Base-by-base conservation (phyloP, 2,113 vertebrate species). In the Sinocyclocheilus anshuiensis region DNA sequence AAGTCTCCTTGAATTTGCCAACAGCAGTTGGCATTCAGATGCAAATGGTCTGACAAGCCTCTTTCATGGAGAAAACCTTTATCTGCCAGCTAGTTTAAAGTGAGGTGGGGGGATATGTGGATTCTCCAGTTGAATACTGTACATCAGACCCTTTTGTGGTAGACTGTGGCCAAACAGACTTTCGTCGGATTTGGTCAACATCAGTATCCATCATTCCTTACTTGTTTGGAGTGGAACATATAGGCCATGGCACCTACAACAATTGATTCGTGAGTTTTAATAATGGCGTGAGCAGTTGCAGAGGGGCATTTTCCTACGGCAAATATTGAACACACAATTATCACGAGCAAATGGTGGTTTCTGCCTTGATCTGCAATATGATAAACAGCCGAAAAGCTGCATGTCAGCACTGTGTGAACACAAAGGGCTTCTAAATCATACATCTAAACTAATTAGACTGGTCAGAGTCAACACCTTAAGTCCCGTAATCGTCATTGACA, bases 11-110 rank as follows among this genome's bases (percentile, higher is more conserved):
- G 92, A 94, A 94, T 93, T 93, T 93, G 93, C 91, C 89, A 93
- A 94, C 92, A 94, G 94, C 93, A 93, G 93, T 93, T 92, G 85
- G 81, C 63, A 94, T 95, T 95, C 91, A 95, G 89, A 95, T 95
- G 94, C 91, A 89, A 95, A 95, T 95, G 90, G 88, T 88, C 90
- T 69, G 91, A 88, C 91, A 91, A 89, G 92, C 91, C 90, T 93
- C 88, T 90, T 89, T 91, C 87, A 91, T 88, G 89, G 89, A 84
- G 89, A 86, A 92, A 90, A 84, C 61, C 91, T 92, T 93, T 91
- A 86, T 91, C 91, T 89, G 82, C 87, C 87, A 88, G 67, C 33
- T 33, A 88, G 71, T 85, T 85, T 77, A 45, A 77, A 77, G 67
- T 53, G 74, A 59, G 24, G 33, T 33, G 69, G 77, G 75, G 89